Percentiles rank a stretch among this genome's conserved stretches.
Conservation (phyloP, 2,888 invertebrate genomes). For the Pogonocherus hispidulus region DNA sequence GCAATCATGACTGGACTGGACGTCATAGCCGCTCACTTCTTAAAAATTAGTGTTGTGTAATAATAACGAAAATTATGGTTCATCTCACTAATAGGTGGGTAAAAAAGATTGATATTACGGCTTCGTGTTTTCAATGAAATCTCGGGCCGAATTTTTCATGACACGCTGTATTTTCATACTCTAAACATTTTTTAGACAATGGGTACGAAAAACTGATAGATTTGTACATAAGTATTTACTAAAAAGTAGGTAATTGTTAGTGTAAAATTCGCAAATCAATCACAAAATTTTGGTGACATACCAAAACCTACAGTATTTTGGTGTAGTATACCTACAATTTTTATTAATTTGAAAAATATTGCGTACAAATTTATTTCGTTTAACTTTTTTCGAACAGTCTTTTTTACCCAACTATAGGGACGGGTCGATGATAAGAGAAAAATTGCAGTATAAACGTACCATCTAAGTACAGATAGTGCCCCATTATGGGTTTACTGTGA, state of each 20-base stretch:
- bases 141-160: neutral
- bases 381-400: conserved; percentile 12
- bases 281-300: too few relatives aligned
- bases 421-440: conserved; percentile 41
- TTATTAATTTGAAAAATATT: too few relatives aligned
- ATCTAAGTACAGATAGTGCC: conserved; percentile 26
- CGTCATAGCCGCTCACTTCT: conserved; percentile 62
- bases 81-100: conserved; percentile 58
- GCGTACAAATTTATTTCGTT: too few relatives aligned
- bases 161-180: neutral
- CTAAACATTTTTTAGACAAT: neutral
- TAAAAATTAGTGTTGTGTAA: conserved; percentile 66
- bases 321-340: too few relatives aligned
- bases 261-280: neutral
- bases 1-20: conserved; percentile 60
- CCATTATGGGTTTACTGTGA: conserved; percentile 21
- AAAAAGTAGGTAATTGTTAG: neutral
- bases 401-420: conserved; percentile 47
- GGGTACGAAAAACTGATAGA: neutral
- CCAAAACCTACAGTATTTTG: too few relatives aligned
- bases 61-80: conserved; percentile 63
- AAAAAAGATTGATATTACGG: conserved; percentile 44
- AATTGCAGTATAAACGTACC: conserved; percentile 35
- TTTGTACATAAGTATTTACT: neutral
- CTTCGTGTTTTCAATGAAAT: neutral